These are phyloP conservation scores for Selenia dentaria DNA, from an alignment of 2,888 invertebrate genomes.

Conservation along the genomic window DNA sequence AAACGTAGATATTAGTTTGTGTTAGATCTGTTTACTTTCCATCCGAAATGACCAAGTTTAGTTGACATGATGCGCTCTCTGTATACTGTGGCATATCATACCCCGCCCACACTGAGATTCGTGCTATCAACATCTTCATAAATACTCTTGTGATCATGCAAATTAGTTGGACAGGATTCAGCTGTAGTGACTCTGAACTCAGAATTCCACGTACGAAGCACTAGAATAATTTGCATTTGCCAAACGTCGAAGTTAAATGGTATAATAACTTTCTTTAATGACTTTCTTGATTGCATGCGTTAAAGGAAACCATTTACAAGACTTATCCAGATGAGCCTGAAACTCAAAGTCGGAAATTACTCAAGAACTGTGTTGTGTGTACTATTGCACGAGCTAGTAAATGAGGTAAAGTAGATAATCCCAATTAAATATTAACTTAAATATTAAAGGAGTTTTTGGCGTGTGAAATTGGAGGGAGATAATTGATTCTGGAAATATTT, in stretches of 20 bases:
- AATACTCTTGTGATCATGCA: conserved; percentile 45
- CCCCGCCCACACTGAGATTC: conserved; percentile 41
- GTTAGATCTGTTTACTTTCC: too few species aligned
- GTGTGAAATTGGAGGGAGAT: conserved; percentile 11
- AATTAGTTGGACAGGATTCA: conserved; percentile 40
- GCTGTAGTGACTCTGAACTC: conserved; percentile 11
- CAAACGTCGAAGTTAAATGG: conserved; percentile 18
- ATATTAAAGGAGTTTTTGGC: conserved; percentile 12
- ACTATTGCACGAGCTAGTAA: not conserved
- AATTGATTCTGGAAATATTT: conserved; percentile 44
- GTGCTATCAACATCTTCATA: conserved; percentile 50
- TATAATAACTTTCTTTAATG: conserved; percentile 27
- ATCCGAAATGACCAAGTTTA: too few species aligned
- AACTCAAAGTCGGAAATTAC: not conserved
- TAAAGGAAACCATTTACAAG: conserved; percentile 20
- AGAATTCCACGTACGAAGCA: conserved; percentile 21
- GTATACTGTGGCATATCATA: too few species aligned
- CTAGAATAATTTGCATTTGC: conserved; percentile 24
- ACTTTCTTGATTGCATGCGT: conserved; percentile 20
- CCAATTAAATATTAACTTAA: not conserved
- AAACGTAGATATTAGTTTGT: too few species aligned
- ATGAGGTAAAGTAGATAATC: not conserved
- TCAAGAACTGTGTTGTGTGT: conserved; percentile 1
- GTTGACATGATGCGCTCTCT: too few species aligned
- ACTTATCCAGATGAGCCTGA: conserved; percentile 1